Evolutionary conservation across 2,797 vertebrate species (phyloP).

Genomic region (Alfaro cultratus): DNA sequence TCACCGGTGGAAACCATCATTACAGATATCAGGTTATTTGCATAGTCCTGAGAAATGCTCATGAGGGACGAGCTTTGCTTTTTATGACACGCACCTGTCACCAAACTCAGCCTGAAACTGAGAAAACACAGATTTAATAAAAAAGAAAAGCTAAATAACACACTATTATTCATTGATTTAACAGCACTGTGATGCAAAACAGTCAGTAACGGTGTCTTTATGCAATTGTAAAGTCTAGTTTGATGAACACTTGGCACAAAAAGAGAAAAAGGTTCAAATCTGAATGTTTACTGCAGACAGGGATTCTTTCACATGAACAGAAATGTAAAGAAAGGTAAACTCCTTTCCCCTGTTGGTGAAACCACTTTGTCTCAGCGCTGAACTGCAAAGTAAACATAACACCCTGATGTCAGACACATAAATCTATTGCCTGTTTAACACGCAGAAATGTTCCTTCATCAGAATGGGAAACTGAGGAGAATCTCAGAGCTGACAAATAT

Average conservation of each 20-base stretch:
- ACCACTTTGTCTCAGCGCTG: constrained; percentile 17
- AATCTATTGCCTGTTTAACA: not conserved
- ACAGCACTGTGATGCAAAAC: not conserved
- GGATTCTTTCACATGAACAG: constrained; percentile 5
- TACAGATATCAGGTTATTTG: constrained; percentile 16
- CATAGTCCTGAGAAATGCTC: constrained; percentile 15
- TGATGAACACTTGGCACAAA: not conserved
- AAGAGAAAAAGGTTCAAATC: not conserved
- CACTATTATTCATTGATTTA: not conserved
- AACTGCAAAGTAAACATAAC: constrained; percentile 59
- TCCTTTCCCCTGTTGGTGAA: not conserved
- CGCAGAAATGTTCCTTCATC: not conserved
- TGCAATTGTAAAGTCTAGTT: not conserved
- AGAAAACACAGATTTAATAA: constrained; percentile 2
- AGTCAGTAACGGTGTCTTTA: not conserved
- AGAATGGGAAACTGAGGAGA: not conserved
- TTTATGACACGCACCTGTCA: constrained; percentile 23
- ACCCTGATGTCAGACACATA: constrained; percentile 33
- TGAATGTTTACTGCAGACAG: not conserved
- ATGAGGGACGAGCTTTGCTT: constrained; percentile 17
- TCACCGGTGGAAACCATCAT: not conserved
- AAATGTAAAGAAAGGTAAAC: constrained; percentile 8
- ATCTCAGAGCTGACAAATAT: not conserved
- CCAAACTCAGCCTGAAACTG: constrained; percentile 23
- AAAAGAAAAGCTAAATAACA: not conserved